phyloP scores from a whole-genome alignment of 2,888 invertebrate species.

The Gandaritis pyraliata region DNA sequence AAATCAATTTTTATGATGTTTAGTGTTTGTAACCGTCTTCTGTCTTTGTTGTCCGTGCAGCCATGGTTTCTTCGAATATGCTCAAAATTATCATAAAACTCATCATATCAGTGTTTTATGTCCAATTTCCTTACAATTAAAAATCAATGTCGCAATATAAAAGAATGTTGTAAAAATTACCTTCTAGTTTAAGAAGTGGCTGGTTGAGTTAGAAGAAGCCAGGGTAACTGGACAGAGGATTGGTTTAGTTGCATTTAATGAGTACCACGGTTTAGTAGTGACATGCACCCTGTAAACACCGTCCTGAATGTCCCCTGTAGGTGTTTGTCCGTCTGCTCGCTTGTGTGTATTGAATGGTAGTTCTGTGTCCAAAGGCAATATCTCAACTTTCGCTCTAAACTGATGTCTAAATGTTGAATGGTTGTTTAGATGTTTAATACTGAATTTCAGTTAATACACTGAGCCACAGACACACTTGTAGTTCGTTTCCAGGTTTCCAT shows the following conservation, averaged over 20 bases:
- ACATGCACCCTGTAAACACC: constrained; percentile 58
- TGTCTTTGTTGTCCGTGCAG: constrained; percentile 41
- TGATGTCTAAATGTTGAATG: constrained; percentile 29
- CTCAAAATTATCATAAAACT: background rate
- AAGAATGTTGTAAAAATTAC: no score
- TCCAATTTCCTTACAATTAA: background rate
- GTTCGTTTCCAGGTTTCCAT: constrained; percentile 15
- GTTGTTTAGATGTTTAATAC: constrained; percentile 23
- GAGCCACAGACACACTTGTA: constrained; percentile 21
- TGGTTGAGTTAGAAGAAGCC: constrained; percentile 44
- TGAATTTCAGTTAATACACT: constrained; percentile 30
- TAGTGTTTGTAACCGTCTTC: constrained; percentile 40
- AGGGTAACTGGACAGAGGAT: constrained; percentile 63
- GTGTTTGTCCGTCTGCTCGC: constrained; percentile 39
- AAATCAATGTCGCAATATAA: no score
- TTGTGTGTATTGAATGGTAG: constrained; percentile 51
- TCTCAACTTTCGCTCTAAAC: constrained; percentile 10
- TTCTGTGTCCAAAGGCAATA: constrained; percentile 30
- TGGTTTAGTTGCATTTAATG: constrained; percentile 67
- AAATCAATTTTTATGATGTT: constrained; percentile 51
- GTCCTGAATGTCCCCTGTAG: constrained; percentile 47
- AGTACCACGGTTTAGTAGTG: constrained; percentile 59
- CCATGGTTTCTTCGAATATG: constrained; percentile 49
- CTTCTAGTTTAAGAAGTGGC: no score
- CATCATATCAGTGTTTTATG: background rate